phyloP scores from a whole-genome alignment of 2,888 invertebrate genomes.

The Osedax frankpressi region DNA sequence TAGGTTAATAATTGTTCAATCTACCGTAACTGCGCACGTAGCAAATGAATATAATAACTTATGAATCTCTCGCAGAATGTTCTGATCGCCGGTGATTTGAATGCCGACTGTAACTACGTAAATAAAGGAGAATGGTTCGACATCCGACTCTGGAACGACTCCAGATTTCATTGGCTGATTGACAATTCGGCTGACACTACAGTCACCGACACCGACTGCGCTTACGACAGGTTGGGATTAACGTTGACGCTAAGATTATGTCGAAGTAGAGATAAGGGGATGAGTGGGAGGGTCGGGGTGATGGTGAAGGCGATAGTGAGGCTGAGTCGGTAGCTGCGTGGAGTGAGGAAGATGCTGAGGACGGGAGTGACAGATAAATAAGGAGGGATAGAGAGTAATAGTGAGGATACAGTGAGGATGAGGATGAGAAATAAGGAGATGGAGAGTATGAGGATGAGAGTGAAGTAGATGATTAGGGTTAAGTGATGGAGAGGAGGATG shows the following conservation, averaged over 20 bases:
- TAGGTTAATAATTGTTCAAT: too few species aligned
- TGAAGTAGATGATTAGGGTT: neutral
- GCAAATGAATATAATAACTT: too few species aligned
- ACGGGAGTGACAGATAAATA: neutral
- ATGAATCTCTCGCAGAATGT: conserved; percentile 19
- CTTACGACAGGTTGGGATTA: conserved; percentile 33
- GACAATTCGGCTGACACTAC: conserved; percentile 34
- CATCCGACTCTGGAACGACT: conserved; percentile 28
- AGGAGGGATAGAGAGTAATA: neutral
- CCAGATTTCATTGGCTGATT: conserved; percentile 32
- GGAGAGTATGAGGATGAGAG: neutral
- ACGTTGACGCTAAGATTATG: too few species aligned
- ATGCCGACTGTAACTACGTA: conserved; percentile 36
- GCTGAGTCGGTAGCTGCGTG: neutral
- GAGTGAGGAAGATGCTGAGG: too few species aligned
- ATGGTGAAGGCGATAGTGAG: neutral
- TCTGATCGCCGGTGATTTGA: conserved; percentile 32
- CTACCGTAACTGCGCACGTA: too few species aligned
- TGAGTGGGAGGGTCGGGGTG: too few species aligned
- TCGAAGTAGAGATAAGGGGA: too few species aligned
- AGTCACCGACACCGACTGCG: conserved; percentile 29
- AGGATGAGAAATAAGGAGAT: too few species aligned
- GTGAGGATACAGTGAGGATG: neutral
- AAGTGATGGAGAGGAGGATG: too few species aligned
- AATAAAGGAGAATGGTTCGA: conserved; percentile 27